phyloP scores from a whole-genome alignment of 2,797 vertebrate genomes.

The Anabacerthia variegaticeps region DNA sequence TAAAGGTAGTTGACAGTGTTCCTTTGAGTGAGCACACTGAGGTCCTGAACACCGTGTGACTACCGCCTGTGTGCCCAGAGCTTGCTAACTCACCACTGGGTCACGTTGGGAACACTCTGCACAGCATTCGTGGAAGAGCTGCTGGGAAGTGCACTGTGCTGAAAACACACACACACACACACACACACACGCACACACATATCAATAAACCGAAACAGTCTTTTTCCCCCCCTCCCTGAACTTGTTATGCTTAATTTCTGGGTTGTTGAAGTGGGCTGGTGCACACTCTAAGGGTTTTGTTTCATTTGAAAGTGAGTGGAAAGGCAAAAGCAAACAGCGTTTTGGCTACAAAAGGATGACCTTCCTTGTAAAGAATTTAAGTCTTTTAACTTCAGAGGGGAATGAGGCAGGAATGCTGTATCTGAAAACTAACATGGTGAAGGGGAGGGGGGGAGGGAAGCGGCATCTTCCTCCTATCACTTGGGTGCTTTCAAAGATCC shows the following conservation, averaged over 20 bases:
- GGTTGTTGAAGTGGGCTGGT: constrained; percentile 65
- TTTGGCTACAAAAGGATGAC: constrained; percentile 80
- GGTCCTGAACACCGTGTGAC: constrained; percentile 55
- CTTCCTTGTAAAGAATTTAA: constrained; percentile 81
- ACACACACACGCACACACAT: background rate
- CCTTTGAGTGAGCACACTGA: constrained; percentile 62
- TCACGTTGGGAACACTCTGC: constrained; percentile 39
- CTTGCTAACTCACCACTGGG: background rate
- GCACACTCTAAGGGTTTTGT: constrained; percentile 40
- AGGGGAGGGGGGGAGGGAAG: constrained; percentile 29
- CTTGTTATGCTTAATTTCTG: constrained; percentile 68
- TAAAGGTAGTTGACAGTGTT: constrained; percentile 65
- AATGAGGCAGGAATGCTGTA: constrained; percentile 72
- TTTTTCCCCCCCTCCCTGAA: background rate
- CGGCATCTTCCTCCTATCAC: constrained; percentile 12
- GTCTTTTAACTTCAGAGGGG: constrained; percentile 74
- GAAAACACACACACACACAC: background rate
- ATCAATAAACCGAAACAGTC: constrained; percentile 50
- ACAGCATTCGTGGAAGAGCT: constrained; percentile 47
- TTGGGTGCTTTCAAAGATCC: constrained; percentile 28
- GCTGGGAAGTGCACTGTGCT: constrained; percentile 43
- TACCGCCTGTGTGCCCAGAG: background rate
- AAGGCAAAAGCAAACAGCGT: constrained; percentile 79
- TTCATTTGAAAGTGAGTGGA: constrained; percentile 72
- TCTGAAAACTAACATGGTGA: constrained; percentile 67